Evolutionary conservation across 2,113 vertebrate species (phyloP).

Genomic region (Leiothrix lutea): DNA sequence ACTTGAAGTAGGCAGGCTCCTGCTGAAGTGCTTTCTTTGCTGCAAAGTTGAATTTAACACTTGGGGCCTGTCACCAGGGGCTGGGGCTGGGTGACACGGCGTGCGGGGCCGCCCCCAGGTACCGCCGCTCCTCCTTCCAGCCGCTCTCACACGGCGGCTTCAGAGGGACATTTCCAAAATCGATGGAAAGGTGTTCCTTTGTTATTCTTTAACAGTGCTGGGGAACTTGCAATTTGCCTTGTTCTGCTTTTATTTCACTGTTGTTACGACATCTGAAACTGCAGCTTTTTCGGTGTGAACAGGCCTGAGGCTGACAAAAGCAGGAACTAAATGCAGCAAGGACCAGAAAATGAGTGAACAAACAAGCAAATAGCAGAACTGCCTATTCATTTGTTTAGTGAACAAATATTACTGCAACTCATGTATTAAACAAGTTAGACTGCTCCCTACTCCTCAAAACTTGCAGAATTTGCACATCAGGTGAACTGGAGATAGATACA

Average conservation of each 20-base stretch:
- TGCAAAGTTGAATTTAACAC: neutral
- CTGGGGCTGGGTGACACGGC: neutral
- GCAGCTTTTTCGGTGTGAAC: neutral
- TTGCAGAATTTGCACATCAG: neutral
- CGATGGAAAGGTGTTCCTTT: neutral
- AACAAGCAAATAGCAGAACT: neutral
- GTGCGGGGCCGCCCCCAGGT: accelerated
- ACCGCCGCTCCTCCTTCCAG: neutral
- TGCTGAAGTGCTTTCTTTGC: neutral
- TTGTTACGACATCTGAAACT: neutral
- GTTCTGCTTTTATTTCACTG: neutral
- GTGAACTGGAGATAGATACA: neutral
- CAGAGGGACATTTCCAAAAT: accelerated
- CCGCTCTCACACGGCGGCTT: neutral
- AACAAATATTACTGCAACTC: neutral
- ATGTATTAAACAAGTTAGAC: neutral
- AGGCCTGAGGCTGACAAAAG: neutral
- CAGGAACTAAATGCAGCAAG: neutral
- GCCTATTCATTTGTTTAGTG: neutral
- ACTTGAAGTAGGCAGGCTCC: neutral
- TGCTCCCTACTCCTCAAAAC: neutral
- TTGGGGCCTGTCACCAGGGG: neutral
- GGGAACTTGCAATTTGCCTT: neutral
- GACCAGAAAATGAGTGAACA: neutral
- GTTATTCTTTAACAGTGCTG: neutral